Evolutionary conservation across 2,888 invertebrate species (phyloP).

Genomic region (Liodrosophila aerea): DNA sequence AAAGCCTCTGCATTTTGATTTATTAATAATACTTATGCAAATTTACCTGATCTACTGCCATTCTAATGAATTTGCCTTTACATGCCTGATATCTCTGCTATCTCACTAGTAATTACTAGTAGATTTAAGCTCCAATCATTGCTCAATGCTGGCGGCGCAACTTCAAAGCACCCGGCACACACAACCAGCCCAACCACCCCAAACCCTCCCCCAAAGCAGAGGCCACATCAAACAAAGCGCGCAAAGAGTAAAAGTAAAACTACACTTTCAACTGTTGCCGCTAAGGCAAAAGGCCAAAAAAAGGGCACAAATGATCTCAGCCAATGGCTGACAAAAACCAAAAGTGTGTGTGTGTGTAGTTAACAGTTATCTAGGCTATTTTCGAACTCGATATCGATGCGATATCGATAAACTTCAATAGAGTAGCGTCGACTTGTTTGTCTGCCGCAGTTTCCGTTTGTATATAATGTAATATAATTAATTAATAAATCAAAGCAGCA

Average conservation of each 20-base stretch:
- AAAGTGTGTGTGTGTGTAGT: slow-evolving; percentile 3
- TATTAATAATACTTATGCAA: no score
- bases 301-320: slow-evolving; percentile 63
- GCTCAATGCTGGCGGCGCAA: slow-evolving; percentile 50
- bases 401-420: slow-evolving; percentile 37
- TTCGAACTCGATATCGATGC: slow-evolving; percentile 46
- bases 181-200: slow-evolving; percentile 11
- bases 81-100: background rate
- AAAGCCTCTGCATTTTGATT: no score
- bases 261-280: slow-evolving; percentile 67
- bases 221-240: slow-evolving; percentile 57
- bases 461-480: slow-evolving; percentile 58
- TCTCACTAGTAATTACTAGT: background rate
- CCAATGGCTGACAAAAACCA: slow-evolving; percentile 28
- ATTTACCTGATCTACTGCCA: no score
- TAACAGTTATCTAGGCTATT: slow-evolving; percentile 50
- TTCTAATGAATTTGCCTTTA: no score
- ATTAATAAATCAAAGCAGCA: slow-evolving; percentile 74
- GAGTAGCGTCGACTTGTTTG: slow-evolving; percentile 18
- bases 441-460: slow-evolving; percentile 64
- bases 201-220: slow-evolving; percentile 29
- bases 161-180: slow-evolving; percentile 58
- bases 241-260: slow-evolving; percentile 35
- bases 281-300: slow-evolving; percentile 19
- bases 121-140: slow-evolving; percentile 17